These are phyloP conservation scores for Drosophila bunnanda DNA, from an alignment of 2,888 invertebrate species.

Conservation along the genomic window DNA sequence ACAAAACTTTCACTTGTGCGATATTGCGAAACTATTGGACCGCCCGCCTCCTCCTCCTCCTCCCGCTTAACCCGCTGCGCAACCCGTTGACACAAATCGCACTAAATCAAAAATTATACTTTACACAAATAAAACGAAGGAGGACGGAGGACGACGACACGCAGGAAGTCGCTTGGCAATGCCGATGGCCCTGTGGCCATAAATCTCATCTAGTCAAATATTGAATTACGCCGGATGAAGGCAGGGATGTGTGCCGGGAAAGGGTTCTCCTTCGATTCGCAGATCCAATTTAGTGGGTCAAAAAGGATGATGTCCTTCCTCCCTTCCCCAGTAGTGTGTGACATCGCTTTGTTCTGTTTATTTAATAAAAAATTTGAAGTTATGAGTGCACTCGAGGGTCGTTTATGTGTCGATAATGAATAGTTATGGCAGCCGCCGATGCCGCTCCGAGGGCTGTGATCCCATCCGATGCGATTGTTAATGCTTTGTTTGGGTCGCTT, in stretches of 20 bases:
- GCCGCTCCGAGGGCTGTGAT: constrained; percentile 41
- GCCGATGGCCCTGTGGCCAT: constrained; percentile 70
- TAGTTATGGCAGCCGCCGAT: constrained; percentile 68
- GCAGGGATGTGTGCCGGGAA: constrained; percentile 36
- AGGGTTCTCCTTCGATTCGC: constrained; percentile 57
- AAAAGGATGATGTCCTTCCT: constrained; percentile 62
- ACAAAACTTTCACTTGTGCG: constrained; percentile 62
- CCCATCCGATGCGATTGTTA: constrained; percentile 32
- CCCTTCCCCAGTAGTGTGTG: constrained; percentile 35
- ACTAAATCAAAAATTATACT: constrained; percentile 83
- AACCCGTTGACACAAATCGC: constrained; percentile 72
- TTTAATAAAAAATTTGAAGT: constrained; percentile 81
- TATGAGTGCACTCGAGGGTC: constrained; percentile 68
- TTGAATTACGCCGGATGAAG: constrained; percentile 79
- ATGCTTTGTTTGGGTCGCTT: constrained; percentile 71
- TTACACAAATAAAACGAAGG: constrained; percentile 74
- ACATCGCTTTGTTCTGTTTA: constrained; percentile 70
- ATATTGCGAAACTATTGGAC: constrained; percentile 78
- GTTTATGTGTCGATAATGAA: constrained; percentile 79
- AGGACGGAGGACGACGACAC: constrained; percentile 30
- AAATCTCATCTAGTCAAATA: constrained; percentile 82
- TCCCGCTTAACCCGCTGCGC: constrained; percentile 55
- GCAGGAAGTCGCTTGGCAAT: constrained; percentile 61
- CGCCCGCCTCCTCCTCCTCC: constrained; percentile 51
- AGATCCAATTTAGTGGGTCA: constrained; percentile 75